Evolutionary conservation across 2,113 vertebrate genomes (phyloP), one percentile per base, ranked within the genome.

Genomic region (Harpagus bidentatus): DNA sequence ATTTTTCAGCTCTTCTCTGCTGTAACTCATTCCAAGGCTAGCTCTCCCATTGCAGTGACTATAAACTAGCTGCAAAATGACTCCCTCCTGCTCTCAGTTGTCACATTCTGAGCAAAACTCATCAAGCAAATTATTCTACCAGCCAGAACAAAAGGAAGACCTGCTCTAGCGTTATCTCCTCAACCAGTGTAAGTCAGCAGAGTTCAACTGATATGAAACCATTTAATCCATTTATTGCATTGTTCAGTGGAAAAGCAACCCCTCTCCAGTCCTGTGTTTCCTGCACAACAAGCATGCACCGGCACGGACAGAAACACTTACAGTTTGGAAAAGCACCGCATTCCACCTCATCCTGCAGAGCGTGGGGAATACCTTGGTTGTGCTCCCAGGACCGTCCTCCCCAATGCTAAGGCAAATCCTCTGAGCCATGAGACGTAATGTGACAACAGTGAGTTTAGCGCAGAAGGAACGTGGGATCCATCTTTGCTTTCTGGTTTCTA

Each of bases 371-470:
- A 21, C 12, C 25, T 11, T 17, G 17, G 7, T 8, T 63, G 32
- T 31, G 15, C 6, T 62, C 16, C 52, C 20, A n/a, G 38, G 23
- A 32, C 9, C 10, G 16, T 36, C 31, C 28, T 47, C 38, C 26
- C 18, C 10, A 4, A 0, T 1, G 14, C 50, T 19, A 10, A 62
- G 59, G 31, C 34, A 79, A 85, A 58, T 12, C 43, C 71, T 63
- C 48, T 1, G 2, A 72, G 4, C 53, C 48, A 13, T 0, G 36
- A 93, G 63, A 28, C 5, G 2, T 2, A 23, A 65, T 1, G 1
- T 1, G 7, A 28, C 23, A n/a, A 26, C 5, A 5, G 0, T 6
- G 58, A 47, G 17, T 17, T 67, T 10, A 21, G 34, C 11, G 32
- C 26, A 83, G 53, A 36, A 80, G 16, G 14, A 61, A 69, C 6